phyloP scores from a whole-genome alignment of 2,797 vertebrate species.

The Nyctibius grandis region DNA sequence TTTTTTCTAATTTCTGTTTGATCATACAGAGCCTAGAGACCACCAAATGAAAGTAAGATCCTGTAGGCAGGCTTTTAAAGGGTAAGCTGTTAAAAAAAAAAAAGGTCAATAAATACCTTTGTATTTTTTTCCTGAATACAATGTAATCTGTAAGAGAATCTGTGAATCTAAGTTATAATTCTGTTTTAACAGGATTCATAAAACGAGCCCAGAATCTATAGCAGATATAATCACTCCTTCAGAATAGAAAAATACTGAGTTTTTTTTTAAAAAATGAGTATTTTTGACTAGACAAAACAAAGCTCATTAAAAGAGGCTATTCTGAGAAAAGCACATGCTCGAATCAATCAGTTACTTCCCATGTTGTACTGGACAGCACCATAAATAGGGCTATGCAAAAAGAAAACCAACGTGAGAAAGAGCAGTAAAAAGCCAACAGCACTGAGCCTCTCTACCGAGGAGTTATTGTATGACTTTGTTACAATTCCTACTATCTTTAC shows the following conservation, averaged over 20 bases:
- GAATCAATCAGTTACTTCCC: neutral
- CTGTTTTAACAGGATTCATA: neutral
- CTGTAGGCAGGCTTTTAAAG: neutral
- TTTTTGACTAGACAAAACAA: neutral
- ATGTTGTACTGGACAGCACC: no score
- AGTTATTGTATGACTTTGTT: neutral
- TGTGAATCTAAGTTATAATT: neutral
- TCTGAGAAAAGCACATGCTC: neutral
- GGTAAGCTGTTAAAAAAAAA: neutral
- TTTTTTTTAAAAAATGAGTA: neutral
- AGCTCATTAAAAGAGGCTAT: neutral
- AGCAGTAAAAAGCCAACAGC: neutral
- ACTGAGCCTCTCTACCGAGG: neutral
- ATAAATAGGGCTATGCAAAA: neutral
- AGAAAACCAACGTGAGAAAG: neutral
- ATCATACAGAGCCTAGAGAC: neutral
- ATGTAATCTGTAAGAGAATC: neutral
- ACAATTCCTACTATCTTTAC: neutral
- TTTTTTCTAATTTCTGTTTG: neutral
- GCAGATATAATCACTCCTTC: neutral
- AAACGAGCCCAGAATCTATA: neutral
- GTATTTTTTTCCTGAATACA: neutral
- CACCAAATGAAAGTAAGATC: neutral
- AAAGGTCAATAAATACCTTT: neutral
- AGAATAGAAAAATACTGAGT: neutral